Evolutionary conservation across 2,888 invertebrate species (phyloP).

Genomic region (Sisyra nigra): DNA sequence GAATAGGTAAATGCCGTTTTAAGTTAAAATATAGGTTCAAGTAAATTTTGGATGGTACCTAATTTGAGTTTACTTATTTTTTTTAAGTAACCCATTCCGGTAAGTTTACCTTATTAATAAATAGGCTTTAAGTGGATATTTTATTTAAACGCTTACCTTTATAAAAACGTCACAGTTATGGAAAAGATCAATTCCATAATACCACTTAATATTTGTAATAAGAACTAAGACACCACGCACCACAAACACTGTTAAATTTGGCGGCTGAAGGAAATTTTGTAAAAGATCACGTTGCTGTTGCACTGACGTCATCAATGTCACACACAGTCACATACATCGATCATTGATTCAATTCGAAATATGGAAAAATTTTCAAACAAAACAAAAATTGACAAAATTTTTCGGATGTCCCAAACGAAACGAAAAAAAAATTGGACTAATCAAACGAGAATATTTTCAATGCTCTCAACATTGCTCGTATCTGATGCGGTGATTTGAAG

Average conservation of each 20-base stretch:
- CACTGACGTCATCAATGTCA: constrained; percentile 7
- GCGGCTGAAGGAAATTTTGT: background rate
- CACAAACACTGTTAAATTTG: constrained; percentile 4
- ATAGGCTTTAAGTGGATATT: no score
- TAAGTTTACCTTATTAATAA: no score
- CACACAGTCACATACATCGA: constrained; percentile 1
- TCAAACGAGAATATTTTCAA: no score
- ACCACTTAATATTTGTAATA: background rate
- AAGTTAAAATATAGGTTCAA: no score
- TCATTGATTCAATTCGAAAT: background rate
- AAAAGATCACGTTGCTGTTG: background rate
- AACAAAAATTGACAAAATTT: no score
- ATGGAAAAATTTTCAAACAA: background rate
- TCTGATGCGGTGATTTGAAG: background rate
- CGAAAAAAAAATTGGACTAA: background rate
- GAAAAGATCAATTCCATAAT: constrained; percentile 1
- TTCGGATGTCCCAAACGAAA: no score
- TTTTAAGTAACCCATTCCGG: no score
- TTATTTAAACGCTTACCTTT: no score
- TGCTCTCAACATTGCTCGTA: background rate
- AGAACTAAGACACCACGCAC: background rate
- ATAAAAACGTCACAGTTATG: no score
- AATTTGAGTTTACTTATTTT: no score
- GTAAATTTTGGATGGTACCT: no score
- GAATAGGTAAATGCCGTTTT: no score